Percentiles rank a stretch among this genome's conserved stretches.
phyloP scores from a whole-genome alignment of 2,888 invertebrate species.

The Eupithecia abbreviata region DNA sequence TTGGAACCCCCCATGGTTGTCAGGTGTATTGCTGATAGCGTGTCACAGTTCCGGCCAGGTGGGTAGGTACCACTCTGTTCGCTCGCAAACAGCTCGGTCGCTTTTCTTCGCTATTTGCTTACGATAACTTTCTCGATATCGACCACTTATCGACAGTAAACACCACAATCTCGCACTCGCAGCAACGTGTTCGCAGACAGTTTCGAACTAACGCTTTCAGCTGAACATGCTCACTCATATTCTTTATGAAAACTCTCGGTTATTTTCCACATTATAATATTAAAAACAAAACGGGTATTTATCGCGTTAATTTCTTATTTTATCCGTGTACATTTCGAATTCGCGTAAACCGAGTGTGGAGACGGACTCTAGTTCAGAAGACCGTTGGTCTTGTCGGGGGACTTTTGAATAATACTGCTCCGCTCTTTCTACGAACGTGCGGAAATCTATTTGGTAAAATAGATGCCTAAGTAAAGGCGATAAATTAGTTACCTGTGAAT shows the following conservation, averaged over 20 bases:
- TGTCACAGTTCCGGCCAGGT: constrained; percentile 47
- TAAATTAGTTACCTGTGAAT: neutral
- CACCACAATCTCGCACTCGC: constrained; percentile 53
- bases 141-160: constrained; percentile 64
- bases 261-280: neutral
- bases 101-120: constrained; percentile 67
- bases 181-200: constrained; percentile 28
- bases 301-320: neutral
- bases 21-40: constrained; percentile 45
- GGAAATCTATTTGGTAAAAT: neutral
- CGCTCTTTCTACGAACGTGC: neutral
- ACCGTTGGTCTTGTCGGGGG: neutral
- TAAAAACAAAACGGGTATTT: neutral
- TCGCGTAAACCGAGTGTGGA: neutral
- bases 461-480: neutral
- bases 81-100: constrained; percentile 25
- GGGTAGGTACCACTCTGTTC: neutral
- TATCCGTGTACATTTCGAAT: neutral
- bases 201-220: constrained; percentile 13
- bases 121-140: constrained; percentile 77
- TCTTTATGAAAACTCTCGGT: neutral
- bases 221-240: neutral
- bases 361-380: neutral
- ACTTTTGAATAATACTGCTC: neutral
- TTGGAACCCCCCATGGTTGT: neutral